phyloP scores from a whole-genome alignment of 2,888 invertebrate species.

The Carpatolechia fugitivella region DNA sequence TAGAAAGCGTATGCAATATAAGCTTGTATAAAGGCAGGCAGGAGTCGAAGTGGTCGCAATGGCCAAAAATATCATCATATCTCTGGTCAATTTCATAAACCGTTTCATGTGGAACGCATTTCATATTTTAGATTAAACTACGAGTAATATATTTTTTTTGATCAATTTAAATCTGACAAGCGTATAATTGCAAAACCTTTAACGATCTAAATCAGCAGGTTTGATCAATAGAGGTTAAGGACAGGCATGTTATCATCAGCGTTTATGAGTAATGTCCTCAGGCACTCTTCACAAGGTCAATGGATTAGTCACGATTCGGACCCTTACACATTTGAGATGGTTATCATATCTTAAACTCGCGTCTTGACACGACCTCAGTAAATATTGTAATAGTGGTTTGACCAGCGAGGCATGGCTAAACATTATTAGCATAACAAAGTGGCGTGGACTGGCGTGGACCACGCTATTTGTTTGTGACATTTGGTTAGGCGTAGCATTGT shows the following conservation, averaged over 20 bases:
- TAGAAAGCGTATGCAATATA: too few relatives aligned
- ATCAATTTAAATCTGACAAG: neutral
- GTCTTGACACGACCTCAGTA: constrained; percentile 8
- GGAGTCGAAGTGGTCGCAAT: too few relatives aligned
- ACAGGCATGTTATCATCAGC: neutral
- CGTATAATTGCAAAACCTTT: neutral
- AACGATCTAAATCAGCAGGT: neutral
- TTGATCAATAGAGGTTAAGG: neutral
- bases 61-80: too few relatives aligned
- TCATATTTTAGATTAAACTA: too few relatives aligned
- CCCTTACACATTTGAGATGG: neutral
- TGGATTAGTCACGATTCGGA: constrained; percentile 5
- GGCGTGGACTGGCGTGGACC: neutral
- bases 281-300: neutral
- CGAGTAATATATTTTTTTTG: too few relatives aligned
- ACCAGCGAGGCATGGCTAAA: constrained; percentile 8
- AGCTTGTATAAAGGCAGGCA: too few relatives aligned
- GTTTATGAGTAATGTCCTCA: neutral
- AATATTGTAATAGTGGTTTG: constrained; percentile 14
- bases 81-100: too few relatives aligned
- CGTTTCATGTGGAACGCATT: too few relatives aligned
- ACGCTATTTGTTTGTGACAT: neutral
- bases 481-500: neutral
- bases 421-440: constrained; percentile 12
- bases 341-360: constrained; percentile 10